Base-by-base conservation (phyloP, 1,140 invertebrate genomes). In the Zaprionus inermis region DNA sequence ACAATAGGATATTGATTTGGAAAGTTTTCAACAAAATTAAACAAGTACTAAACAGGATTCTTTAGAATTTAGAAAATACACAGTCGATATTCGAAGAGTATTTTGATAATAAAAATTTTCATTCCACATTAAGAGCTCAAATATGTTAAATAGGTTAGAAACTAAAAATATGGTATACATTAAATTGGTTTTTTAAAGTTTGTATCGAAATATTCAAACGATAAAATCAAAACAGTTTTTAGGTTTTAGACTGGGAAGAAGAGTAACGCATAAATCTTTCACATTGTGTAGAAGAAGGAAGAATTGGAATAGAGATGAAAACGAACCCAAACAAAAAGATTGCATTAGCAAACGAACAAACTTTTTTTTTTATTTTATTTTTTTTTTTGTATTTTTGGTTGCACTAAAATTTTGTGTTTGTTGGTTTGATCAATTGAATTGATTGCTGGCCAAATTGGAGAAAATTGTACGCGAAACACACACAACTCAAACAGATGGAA, bases 261-360 rank as follows among this genome's bases (percentile, higher is more conserved):
- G 38, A 41, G 7, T n/a, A 58, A 58, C 32, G 54, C 18, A 57
- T 24, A 63, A 52, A 64, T 30, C 22, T 38, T 24, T 64, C 3
- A 36, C 12, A 46, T 22, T 46, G 18, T 60, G 16, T 18, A 46
- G 10, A 20, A 65, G 20, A 30, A 64, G 36, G 10, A 20, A 71
- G 20, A 51, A 60, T 60, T 34, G 56, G 38, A 68, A 41, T 28
- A 28, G 49, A 58, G 36, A 38, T 49, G 22, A 32, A 41, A 57
- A 52, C 38, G 36, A 34, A 68, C 72, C 52, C 67, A 82, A 79
- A 69, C 56, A 63, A 85, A 81, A 78, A 86, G 38, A 44, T 72
- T 71, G 83, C 82, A 86, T 88, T 69, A 74, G 82, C 82, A 86
- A 86, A 86, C 82, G 79, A 86, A 86, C 82, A 86, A 88, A 86